Percentiles rank a stretch among this genome's conserved stretches.
Evolutionary conservation across 2,888 invertebrate species (phyloP).

Genomic region (Hipparchia sbordonii): DNA sequence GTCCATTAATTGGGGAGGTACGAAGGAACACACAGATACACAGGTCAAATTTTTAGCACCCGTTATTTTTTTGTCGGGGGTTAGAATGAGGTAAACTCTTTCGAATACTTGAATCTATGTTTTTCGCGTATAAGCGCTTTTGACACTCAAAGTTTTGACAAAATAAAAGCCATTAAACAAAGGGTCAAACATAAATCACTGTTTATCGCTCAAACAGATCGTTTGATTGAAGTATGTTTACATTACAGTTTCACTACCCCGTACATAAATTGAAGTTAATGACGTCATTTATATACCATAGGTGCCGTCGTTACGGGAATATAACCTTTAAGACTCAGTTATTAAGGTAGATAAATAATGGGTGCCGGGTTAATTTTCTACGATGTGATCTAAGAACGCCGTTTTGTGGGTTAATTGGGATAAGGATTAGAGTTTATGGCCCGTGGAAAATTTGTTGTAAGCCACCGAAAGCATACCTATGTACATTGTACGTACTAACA

Average conservation of each 20-base stretch:
- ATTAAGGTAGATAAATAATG: conserved; percentile 16
- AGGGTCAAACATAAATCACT: conserved; percentile 28
- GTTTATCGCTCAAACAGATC: conserved; percentile 32
- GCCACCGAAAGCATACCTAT: neutral
- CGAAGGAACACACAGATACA: too few species aligned
- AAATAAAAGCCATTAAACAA: neutral
- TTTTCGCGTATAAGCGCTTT: neutral
- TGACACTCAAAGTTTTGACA: neutral
- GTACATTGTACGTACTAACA: neutral
- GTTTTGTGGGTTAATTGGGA: conserved; percentile 29
- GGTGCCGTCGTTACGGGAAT: conserved; percentile 39
- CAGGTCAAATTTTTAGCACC: too few species aligned
- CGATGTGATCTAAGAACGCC: conserved; percentile 19
- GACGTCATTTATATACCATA: conserved; percentile 45
- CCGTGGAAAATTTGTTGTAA: neutral
- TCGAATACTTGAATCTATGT: too few species aligned
- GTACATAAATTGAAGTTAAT: conserved; percentile 40
- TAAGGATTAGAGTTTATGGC: conserved; percentile 29
- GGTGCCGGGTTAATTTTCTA: neutral
- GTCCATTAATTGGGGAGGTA: too few species aligned
- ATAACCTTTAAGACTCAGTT: conserved; percentile 7
- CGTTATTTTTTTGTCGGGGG: neutral
- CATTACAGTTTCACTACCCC: conserved; percentile 34
- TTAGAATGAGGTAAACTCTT: neutral
- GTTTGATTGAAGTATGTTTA: conserved; percentile 35